A percentile compares a stretch with the other conserved stretches of the same genome.
Evolutionary conservation across 2,113 vertebrate species (phyloP).

Genomic region (Struthio camelus): DNA sequence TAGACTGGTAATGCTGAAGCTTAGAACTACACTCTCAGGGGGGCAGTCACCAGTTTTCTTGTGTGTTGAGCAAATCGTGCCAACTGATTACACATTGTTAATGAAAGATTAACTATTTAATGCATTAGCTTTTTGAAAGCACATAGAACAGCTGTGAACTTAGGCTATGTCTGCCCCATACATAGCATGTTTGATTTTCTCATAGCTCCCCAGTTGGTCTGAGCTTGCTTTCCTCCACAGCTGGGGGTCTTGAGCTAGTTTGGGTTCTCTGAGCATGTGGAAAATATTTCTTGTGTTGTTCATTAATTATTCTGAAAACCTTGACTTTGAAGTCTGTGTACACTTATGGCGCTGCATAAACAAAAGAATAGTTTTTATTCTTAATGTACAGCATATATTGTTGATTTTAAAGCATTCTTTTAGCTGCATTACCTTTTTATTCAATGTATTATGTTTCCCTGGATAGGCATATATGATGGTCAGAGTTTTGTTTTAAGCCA

Average conservation of each 20-base stretch:
- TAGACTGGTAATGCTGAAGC: not conserved
- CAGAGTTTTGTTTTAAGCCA: not conserved
- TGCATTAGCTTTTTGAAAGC: constrained; percentile 59
- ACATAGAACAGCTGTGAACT: constrained; percentile 58
- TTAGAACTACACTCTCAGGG: constrained; percentile 31
- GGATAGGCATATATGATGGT: not conserved
- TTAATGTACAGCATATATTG: not conserved
- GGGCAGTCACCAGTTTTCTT: constrained; percentile 28
- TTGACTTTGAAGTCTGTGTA: not conserved
- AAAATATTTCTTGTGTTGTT: constrained; percentile 57
- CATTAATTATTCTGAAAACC: constrained; percentile 54
- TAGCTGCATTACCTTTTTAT: not conserved
- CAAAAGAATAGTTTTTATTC: constrained; percentile 33
- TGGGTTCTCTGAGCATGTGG: constrained; percentile 18
- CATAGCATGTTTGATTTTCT: constrained; percentile 4
- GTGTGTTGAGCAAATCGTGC: constrained; percentile 54
- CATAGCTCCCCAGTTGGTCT: constrained; percentile 31
- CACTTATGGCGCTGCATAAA: constrained; percentile 15
- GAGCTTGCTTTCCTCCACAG: constrained; percentile 17
- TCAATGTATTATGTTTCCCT: not conserved
- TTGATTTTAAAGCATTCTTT: not conserved
- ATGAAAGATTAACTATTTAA: constrained; percentile 73
- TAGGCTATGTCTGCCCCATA: not conserved
- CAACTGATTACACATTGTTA: constrained; percentile 66
- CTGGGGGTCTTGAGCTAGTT: constrained; percentile 32